Conservation (phyloP, 2,113 vertebrate species). For the Kryptolebias marmoratus region DNA sequence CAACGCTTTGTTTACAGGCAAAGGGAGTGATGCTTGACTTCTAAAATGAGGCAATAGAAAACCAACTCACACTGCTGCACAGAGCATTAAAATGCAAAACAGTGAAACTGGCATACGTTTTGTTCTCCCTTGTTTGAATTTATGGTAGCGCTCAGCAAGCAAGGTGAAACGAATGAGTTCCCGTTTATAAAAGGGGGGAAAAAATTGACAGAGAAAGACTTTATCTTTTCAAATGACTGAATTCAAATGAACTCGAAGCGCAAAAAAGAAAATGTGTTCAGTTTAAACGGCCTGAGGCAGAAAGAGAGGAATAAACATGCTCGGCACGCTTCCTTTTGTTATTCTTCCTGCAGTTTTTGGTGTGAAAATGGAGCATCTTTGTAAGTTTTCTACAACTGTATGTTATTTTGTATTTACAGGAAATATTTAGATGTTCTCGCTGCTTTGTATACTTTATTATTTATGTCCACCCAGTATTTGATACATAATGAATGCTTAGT, state of each 20-base stretch:
- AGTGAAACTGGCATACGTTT: conserved; percentile 41
- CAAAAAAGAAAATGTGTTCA: conserved; percentile 65
- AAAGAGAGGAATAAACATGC: conserved; percentile 66
- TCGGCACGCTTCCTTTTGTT: conserved; percentile 60
- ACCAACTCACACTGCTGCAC: conserved; percentile 38
- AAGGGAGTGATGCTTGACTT: conserved; percentile 33
- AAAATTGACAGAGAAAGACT: conserved; percentile 56
- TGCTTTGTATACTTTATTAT: conserved; percentile 6
- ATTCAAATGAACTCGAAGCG: conserved; percentile 71
- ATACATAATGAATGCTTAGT: conserved; percentile 4
- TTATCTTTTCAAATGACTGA: conserved; percentile 76
- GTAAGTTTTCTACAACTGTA: conserved; percentile 30
- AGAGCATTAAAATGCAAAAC: conserved; percentile 58
- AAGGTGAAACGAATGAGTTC: conserved; percentile 68
- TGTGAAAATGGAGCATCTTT: conserved; percentile 51
- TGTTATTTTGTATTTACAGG: conserved; percentile 28
- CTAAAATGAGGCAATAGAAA: conserved; percentile 58
- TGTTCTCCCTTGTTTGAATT: conserved; percentile 58
- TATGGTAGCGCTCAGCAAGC: conserved; percentile 54
- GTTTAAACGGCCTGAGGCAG: conserved; percentile 63
- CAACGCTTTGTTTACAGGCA: conserved; percentile 60
- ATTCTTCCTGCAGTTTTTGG: conserved; percentile 45
- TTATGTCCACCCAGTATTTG: conserved; percentile 7
- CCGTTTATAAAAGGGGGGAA: conserved; percentile 21
- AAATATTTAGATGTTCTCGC: conserved; percentile 2